Evolutionary conservation across 2,797 vertebrate genomes (phyloP).

Genomic region (Nyctalus aviator): DNA sequence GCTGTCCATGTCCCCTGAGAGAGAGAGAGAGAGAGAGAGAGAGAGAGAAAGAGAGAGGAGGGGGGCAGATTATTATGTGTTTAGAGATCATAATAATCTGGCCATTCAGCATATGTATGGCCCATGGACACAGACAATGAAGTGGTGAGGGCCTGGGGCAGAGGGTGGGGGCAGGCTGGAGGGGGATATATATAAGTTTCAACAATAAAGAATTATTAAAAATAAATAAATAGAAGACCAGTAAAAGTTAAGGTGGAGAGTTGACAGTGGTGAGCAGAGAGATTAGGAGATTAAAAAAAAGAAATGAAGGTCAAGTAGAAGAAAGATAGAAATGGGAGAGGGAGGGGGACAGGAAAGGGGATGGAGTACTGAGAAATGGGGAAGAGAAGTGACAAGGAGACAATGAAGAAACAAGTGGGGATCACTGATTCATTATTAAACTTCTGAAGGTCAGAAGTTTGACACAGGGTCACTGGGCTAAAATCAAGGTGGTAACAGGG

Average conservation of each 20-base stretch:
- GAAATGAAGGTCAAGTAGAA: not conserved
- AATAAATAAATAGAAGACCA: not conserved
- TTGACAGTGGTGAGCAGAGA: not conserved
- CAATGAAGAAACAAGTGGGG: not conserved
- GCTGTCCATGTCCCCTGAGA: too few species aligned
- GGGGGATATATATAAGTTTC: too few species aligned
- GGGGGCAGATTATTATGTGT: too few species aligned
- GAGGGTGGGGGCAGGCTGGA: too few species aligned
- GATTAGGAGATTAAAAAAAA: not conserved
- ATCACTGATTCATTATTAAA: not conserved
- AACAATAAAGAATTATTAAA: too few species aligned
- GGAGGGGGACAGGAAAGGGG: not conserved
- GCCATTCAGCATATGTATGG: too few species aligned
- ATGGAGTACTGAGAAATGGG: not conserved
- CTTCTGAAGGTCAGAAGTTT: not conserved
- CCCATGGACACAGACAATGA: too few species aligned
- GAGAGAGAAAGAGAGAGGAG: too few species aligned
- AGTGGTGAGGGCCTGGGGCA: too few species aligned
- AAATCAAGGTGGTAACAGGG: not conserved
- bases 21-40: too few species aligned
- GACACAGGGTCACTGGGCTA: not conserved
- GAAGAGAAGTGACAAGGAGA: not conserved
- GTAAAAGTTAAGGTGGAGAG: not conserved
- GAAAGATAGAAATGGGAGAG: not conserved
- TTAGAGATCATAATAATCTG: too few species aligned